These are phyloP conservation scores for Romanomermis culicivorax DNA, from an alignment of 2,888 invertebrate genomes.

Conservation along the genomic window DNA sequence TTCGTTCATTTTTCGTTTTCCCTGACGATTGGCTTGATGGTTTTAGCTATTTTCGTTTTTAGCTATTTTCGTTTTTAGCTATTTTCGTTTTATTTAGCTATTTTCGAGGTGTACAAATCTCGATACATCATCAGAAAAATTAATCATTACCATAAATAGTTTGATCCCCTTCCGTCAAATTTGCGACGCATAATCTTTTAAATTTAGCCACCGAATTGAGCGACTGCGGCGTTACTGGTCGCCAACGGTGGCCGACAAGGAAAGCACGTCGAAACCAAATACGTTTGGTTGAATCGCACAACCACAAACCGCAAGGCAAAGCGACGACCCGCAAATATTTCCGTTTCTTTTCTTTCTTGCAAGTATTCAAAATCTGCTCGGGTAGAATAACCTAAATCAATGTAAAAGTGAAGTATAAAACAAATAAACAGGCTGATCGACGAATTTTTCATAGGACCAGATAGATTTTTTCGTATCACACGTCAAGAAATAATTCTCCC, in stretches of 20 bases:
- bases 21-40: too few relatives aligned
- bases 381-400: too few relatives aligned
- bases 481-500: neutral
- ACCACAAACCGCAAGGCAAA: neutral
- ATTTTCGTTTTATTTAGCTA: too few relatives aligned
- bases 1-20: neutral
- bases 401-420: neutral
- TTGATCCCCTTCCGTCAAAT: neutral
- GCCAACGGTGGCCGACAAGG: conserved; percentile 2
- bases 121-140: too few relatives aligned
- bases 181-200: neutral
- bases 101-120: too few relatives aligned
- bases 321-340: neutral
- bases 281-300: neutral
- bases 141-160: too few relatives aligned
- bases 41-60: too few relatives aligned
- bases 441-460: too few relatives aligned
- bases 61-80: too few relatives aligned
- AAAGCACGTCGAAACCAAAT: neutral
- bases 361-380: too few relatives aligned
- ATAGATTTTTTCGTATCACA: too few relatives aligned
- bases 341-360: neutral
- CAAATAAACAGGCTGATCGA: neutral
- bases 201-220: neutral
- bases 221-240: conserved; percentile 1